These are phyloP conservation scores for Chloropsis hardwickii DNA, from an alignment of 2,113 vertebrate species.

Conservation along the genomic window DNA sequence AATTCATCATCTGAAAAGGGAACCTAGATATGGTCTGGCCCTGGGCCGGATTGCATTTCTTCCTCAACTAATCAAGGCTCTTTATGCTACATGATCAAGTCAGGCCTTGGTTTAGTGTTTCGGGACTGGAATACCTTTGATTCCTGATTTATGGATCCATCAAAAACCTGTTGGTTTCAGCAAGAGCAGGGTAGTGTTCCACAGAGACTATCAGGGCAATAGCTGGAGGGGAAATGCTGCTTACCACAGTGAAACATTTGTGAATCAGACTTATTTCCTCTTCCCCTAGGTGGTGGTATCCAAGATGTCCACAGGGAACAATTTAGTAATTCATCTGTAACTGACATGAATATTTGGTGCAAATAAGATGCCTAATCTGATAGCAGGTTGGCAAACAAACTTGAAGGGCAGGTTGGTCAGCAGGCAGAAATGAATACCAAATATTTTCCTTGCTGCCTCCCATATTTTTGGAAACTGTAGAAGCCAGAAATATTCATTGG, in stretches of 20 bases:
- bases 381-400: not conserved
- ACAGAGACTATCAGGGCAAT: not conserved
- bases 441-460: not conserved
- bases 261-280: not conserved
- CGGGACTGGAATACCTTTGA: not conserved
- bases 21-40: not conserved
- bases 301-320: not conserved
- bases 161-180: not conserved
- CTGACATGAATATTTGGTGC: not conserved
- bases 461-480: not conserved
- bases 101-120: not conserved
- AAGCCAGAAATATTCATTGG: not conserved
- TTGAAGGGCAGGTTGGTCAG: not conserved
- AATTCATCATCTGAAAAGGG: not conserved
- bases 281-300: not conserved
- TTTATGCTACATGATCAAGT: not conserved
- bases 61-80: not conserved
- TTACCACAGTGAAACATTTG: not conserved
- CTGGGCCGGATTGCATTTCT: not conserved
- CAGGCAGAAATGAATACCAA: not conserved
- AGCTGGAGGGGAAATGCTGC: not conserved
- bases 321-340: not conserved
- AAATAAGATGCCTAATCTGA: not conserved
- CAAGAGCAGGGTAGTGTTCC: not conserved
- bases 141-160: not conserved